A percentile compares a stretch with the other conserved stretches of the same genome.
These are phyloP conservation scores for Hepsetus odoe DNA, from an alignment of 2,113 vertebrate species.

Conservation along the genomic window DNA sequence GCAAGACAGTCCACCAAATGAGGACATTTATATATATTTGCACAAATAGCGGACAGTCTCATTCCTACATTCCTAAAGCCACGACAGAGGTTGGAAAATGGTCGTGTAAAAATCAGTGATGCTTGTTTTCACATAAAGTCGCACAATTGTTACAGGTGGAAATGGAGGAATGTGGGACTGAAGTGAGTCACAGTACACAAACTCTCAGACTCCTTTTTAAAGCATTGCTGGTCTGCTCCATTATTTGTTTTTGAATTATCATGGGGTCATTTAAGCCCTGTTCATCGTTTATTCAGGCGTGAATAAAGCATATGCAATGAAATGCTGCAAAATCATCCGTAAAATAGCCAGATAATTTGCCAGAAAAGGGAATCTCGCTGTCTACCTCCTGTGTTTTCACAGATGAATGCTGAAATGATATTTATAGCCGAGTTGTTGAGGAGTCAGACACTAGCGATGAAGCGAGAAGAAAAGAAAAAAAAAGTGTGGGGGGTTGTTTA, in stretches of 20 bases:
- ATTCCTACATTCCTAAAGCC: no score
- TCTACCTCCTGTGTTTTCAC: conserved; percentile 26
- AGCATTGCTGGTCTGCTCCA: background rate
- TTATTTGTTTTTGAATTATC: conserved; percentile 21
- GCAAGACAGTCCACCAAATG: no score
- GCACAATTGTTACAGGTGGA: no score
- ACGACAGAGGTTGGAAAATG: no score
- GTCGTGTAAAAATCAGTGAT: no score
- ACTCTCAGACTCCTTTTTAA: background rate
- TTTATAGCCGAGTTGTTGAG: conserved; percentile 28
- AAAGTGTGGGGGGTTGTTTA: background rate
- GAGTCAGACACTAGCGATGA: conserved; percentile 8
- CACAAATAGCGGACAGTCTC: no score
- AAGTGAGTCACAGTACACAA: background rate
- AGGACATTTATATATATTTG: no score
- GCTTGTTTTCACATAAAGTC: no score
- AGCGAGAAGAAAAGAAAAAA: background rate
- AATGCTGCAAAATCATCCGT: conserved; percentile 27
- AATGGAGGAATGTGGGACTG: background rate
- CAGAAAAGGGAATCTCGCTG: conserved; percentile 7
- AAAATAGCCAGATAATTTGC: conserved; percentile 32
- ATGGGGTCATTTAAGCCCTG: conserved; percentile 18
- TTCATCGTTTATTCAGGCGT: background rate
- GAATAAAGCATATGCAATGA: conserved; percentile 17
- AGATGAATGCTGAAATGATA: conserved; percentile 28